phyloP scores from a whole-genome alignment of 2,888 invertebrate genomes.

The Hyalella azteca region DNA sequence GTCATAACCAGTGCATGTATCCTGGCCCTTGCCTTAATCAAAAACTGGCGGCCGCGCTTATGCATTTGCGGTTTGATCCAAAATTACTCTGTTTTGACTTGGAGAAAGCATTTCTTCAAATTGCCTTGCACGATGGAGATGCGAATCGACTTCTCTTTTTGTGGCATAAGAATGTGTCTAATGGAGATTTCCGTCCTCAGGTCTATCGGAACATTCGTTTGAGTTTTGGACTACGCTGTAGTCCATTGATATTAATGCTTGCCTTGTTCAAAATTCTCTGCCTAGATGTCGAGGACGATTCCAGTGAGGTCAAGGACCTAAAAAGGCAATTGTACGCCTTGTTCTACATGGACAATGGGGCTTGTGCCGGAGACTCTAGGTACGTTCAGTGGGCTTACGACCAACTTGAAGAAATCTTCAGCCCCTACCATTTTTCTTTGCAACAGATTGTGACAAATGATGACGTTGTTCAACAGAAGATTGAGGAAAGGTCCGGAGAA shows the following conservation, averaged over 20 bases:
- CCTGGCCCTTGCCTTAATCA: not conserved
- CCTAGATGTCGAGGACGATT: not conserved
- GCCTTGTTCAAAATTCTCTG: not conserved
- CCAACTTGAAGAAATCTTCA: not conserved
- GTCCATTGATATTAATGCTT: not conserved
- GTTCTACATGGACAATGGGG: constrained; percentile 29
- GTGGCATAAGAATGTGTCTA: not conserved
- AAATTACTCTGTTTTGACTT: not conserved
- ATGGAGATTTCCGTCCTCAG: not conserved
- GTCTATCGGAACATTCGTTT: not conserved
- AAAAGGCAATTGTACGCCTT: not conserved
- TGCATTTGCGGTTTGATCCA: not conserved
- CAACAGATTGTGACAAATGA: not conserved
- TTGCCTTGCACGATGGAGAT: not conserved
- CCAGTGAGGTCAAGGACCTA: not conserved
- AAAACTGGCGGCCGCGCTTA: not conserved
- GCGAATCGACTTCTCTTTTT: not conserved
- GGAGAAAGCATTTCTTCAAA: not conserved
- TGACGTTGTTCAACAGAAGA: not conserved
- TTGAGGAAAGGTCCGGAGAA: not conserved
- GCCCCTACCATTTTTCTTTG: not conserved
- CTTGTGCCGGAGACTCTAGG: not conserved
- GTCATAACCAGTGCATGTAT: constrained; percentile 9
- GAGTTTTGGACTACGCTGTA: constrained; percentile 14
- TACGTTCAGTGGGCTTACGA: not conserved